phyloP scores from a whole-genome alignment of 1,140 invertebrate genomes.

The Neodiprion pinetum region DNA sequence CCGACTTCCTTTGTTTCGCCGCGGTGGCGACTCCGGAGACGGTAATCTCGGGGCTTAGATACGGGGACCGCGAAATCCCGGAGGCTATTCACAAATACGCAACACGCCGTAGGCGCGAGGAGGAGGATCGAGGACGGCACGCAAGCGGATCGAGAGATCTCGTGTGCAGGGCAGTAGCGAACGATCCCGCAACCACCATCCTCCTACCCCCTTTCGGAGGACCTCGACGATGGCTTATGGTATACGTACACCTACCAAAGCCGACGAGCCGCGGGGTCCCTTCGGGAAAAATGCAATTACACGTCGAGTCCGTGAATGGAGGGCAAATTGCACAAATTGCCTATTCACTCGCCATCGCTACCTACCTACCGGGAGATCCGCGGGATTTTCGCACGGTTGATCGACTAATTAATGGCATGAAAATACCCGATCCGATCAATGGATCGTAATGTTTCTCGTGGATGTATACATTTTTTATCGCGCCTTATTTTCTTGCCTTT shows the following conservation, averaged over 20 bases:
- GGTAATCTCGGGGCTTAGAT: slow-evolving; percentile 44
- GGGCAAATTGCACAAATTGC: slow-evolving; percentile 2
- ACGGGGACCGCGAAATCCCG: slow-evolving; percentile 41
- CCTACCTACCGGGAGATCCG: too few relatives aligned
- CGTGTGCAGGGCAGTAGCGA: too few relatives aligned
- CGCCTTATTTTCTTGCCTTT: too few relatives aligned
- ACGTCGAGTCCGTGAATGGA: slow-evolving; percentile 2
- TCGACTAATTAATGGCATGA: background rate
- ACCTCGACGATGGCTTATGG: background rate
- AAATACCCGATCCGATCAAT: background rate
- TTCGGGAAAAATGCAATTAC: background rate
- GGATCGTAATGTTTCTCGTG: background rate
- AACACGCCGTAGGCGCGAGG: slow-evolving; percentile 9
- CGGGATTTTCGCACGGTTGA: background rate
- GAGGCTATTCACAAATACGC: slow-evolving; percentile 43
- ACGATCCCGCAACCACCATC: background rate
- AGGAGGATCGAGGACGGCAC: background rate
- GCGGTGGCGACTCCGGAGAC: slow-evolving; percentile 29
- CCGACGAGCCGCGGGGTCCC: background rate
- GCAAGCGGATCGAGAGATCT: background rate
- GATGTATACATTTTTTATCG: too few relatives aligned
- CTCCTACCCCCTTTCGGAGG: background rate
- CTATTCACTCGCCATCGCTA: background rate
- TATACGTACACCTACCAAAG: too few relatives aligned
- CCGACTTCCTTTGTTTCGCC: slow-evolving; percentile 31